Percentiles rank a stretch among this genome's conserved stretches.
These are phyloP conservation scores for Sylvilagus bachmani DNA, from an alignment of 2,113 vertebrate species.

Conservation along the genomic window DNA sequence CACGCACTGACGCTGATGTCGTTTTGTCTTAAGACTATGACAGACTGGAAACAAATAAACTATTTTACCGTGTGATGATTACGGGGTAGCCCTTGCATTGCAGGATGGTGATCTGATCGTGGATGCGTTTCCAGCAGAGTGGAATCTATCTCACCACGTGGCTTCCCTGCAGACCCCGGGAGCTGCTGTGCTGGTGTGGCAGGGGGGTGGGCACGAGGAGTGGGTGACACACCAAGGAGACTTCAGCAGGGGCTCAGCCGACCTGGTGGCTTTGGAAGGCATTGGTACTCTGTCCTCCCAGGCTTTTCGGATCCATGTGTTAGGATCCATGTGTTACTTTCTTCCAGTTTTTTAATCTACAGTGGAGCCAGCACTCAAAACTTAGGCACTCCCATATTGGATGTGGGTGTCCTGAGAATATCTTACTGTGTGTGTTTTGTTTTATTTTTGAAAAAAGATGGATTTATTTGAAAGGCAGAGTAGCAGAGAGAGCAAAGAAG, in stretches of 20 bases:
- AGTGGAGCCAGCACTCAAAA: too few relatives aligned
- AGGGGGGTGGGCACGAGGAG: background rate
- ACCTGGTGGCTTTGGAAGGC: background rate
- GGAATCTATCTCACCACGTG: background rate
- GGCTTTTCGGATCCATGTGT: too few relatives aligned
- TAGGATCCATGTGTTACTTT: background rate
- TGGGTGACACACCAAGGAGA: background rate
- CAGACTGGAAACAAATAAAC: constrained; percentile 90
- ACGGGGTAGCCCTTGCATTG: constrained; percentile 27
- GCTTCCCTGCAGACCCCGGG: background rate
- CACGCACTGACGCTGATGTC: constrained; percentile 84
- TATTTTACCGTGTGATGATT: constrained; percentile 89
- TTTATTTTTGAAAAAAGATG: too few relatives aligned
- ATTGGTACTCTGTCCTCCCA: background rate
- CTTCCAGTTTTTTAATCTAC: background rate
- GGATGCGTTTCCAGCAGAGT: background rate
- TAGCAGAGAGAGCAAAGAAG: too few relatives aligned
- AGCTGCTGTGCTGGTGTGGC: background rate
- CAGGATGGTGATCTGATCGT: background rate
- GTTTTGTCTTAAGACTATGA: constrained; percentile 85
- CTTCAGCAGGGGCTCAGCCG: background rate
- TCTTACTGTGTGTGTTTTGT: too few relatives aligned
- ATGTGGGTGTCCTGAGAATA: too few relatives aligned
- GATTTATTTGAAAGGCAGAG: too few relatives aligned
- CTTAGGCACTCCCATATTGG: too few relatives aligned